Conservation (phyloP, 64 coral and sea anemone genomes). For the Orbicella faveolata region DNA sequence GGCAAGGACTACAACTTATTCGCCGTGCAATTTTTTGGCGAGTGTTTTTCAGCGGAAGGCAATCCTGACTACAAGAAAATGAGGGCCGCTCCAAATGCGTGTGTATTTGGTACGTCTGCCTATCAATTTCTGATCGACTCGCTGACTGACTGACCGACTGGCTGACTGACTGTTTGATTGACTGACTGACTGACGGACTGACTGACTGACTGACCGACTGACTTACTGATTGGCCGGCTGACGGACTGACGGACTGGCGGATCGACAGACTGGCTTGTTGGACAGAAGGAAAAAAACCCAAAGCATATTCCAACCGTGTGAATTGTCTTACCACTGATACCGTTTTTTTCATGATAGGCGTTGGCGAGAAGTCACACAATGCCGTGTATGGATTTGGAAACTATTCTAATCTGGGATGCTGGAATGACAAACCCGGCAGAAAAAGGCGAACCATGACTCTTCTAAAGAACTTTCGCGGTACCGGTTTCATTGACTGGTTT, state of each 20-base stretch:
- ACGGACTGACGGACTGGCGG: neutral
- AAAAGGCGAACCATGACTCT: conserved; percentile 55
- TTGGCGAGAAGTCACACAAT: conserved; percentile 59
- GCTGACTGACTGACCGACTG: neutral
- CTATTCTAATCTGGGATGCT: conserved; percentile 81
- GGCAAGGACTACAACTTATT: conserved; percentile 47
- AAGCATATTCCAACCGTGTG: too few relatives aligned
- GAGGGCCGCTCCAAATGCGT: neutral
- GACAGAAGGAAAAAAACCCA: too few relatives aligned
- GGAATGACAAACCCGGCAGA: conserved; percentile 30
- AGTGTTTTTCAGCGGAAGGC: conserved; percentile 71
- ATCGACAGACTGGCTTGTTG: neutral
- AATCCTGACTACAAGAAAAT: conserved; percentile 24
- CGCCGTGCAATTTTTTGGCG: conserved; percentile 76
- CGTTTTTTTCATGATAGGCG: conserved; percentile 30
- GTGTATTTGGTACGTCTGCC: neutral
- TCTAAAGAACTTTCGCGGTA: conserved; percentile 42
- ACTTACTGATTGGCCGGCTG: neutral
- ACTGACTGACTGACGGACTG: too few relatives aligned
- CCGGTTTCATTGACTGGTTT: conserved; percentile 52
- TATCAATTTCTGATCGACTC: neutral
- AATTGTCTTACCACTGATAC: neutral
- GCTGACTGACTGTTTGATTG: too few relatives aligned
- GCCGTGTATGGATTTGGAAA: conserved; percentile 73
- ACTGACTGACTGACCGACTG: neutral